phyloP scores from a whole-genome alignment of 2,113 vertebrate species.

The Motacilla alba region DNA sequence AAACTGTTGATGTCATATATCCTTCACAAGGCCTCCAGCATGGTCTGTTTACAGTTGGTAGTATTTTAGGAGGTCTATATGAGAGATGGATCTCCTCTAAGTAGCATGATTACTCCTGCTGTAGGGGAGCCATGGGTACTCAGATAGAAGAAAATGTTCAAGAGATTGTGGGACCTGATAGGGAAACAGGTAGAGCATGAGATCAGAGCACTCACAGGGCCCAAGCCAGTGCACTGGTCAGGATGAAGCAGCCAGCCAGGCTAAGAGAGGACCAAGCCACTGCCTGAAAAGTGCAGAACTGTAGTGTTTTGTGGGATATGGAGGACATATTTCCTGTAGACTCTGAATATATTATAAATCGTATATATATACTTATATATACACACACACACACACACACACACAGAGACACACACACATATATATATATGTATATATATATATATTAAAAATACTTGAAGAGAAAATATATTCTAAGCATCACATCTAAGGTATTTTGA shows the following conservation, averaged over 20 bases:
- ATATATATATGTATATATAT: too few relatives aligned
- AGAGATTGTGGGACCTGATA: neutral
- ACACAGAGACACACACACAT: too few relatives aligned
- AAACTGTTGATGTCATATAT: neutral
- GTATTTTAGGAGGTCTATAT: neutral
- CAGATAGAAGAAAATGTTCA: neutral
- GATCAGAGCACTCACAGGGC: neutral
- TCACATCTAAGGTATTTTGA: neutral
- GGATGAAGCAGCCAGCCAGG: neutral
- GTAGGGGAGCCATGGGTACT: neutral
- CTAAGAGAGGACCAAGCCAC: neutral
- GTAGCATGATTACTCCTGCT: rapidly evolving
- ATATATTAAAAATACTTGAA: neutral
- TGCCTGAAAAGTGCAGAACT: neutral
- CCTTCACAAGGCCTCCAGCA: neutral
- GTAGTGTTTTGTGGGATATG: neutral
- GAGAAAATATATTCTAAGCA: neutral
- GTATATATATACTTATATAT: too few relatives aligned
- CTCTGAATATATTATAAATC: neutral
- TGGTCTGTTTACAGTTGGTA: neutral
- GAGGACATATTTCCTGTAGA: neutral
- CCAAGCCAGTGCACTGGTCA: neutral
- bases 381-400: too few relatives aligned
- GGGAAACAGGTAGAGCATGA: neutral
- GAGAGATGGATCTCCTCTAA: neutral